Percentiles rank a stretch among this genome's conserved stretches.
Evolutionary conservation across 2,113 vertebrate species (phyloP).

Genomic region (Eretmochelys imbricata): DNA sequence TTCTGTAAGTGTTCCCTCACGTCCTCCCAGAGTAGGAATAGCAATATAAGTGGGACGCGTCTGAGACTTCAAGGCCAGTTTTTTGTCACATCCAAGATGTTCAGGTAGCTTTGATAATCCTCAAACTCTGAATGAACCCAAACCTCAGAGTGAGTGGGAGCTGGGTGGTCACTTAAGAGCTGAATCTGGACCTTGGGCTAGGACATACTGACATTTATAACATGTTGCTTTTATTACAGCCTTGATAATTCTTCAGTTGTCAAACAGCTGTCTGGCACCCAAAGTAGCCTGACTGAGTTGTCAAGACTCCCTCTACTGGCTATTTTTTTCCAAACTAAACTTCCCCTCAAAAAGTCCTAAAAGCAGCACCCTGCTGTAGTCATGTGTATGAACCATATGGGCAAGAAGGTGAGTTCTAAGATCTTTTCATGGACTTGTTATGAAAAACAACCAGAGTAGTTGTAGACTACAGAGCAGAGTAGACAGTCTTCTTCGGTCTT

Average conservation of each 20-base stretch:
- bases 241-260: rapidly evolving
- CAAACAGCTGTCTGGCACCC: not conserved
- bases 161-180: rapidly evolving
- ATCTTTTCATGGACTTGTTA: not conserved
- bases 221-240: not conserved
- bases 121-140: not conserved
- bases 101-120: not conserved
- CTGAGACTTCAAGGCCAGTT: not conserved
- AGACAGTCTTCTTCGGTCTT: not conserved
- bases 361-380: not conserved
- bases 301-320: not conserved
- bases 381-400: not conserved
- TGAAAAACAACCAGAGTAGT: not conserved
- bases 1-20: not conserved
- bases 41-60: not conserved
- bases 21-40: rapidly evolving
- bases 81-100: rapidly evolving
- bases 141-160: not conserved
- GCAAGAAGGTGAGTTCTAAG: not conserved
- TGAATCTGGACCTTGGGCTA: not conserved
- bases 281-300: not conserved
- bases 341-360: not conserved
- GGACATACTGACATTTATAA: not conserved
- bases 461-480: no score
- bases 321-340: no score